These are phyloP conservation scores for Machimus rusticus DNA, from an alignment of 2,888 invertebrate genomes.

Conservation along the genomic window DNA sequence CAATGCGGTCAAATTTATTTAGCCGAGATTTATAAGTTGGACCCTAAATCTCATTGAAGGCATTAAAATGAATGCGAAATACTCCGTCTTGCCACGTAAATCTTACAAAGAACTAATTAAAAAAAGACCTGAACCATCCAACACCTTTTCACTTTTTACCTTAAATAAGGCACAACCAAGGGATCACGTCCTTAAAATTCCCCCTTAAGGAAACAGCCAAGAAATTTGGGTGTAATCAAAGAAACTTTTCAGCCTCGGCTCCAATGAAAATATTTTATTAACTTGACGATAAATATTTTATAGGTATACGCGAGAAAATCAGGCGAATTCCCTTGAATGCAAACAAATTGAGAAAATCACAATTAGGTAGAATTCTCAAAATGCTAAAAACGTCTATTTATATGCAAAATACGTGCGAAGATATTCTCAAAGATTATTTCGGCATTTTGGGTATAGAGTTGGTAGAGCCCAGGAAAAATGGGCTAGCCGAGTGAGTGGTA, in stretches of 20 bases:
- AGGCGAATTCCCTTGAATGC: constrained; percentile 46
- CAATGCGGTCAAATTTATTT: constrained; percentile 3
- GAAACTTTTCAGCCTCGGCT: not conserved
- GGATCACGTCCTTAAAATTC: not conserved
- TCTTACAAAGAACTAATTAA: constrained; percentile 35
- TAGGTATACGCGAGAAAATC: not conserved
- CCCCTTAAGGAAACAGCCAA: not conserved
- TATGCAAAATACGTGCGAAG: constrained; percentile 40
- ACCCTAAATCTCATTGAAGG: not conserved
- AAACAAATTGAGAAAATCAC: constrained; percentile 52
- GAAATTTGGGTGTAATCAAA: constrained; percentile 25
- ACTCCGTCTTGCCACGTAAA: constrained; percentile 23
- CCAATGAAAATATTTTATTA: constrained; percentile 39
- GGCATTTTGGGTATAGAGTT: not conserved
- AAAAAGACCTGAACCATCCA: constrained; percentile 14
- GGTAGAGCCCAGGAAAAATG: constrained; percentile 11
- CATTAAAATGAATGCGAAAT: constrained; percentile 4
- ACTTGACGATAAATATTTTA: constrained; percentile 39
- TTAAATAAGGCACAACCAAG: not conserved
- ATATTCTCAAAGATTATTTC: constrained; percentile 13
- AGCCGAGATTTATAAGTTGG: not conserved
- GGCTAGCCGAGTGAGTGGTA: constrained; percentile 18
- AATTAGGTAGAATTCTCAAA: constrained; percentile 52
- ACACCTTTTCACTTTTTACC: not conserved
- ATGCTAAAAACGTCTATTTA: not conserved